Percentiles rank a stretch among this genome's conserved stretches.
These are phyloP conservation scores for Ceratotherium simum DNA, from an alignment of 2,113 vertebrate genomes.

Conservation along the genomic window DNA sequence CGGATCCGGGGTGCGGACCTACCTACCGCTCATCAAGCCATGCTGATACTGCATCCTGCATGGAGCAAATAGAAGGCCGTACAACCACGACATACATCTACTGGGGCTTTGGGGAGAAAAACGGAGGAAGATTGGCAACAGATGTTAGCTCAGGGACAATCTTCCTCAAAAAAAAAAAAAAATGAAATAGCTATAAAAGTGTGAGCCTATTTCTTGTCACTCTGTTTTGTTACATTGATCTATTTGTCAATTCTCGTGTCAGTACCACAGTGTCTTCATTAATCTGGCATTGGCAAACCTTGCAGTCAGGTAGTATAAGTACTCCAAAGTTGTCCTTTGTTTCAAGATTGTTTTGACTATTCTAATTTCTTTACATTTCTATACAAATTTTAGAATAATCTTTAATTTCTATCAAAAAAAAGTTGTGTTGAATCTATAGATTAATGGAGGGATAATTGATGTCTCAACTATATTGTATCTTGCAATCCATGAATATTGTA, in stretches of 20 bases:
- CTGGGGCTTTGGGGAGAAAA: too few species aligned
- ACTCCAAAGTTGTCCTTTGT: neutral
- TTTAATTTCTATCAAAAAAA: neutral
- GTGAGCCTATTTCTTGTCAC: neutral
- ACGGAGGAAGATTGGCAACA: too few species aligned
- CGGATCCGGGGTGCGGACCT: too few species aligned
- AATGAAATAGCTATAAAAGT: neutral
- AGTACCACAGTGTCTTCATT: neutral
- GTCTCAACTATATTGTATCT: neutral
- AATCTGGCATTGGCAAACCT: neutral
- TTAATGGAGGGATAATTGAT: neutral
- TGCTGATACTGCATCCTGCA: too few species aligned
- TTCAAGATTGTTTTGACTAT: neutral
- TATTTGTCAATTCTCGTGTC: neutral
- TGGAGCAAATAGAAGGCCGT: too few species aligned
- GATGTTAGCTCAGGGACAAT: too few species aligned
- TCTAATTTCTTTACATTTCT: neutral
- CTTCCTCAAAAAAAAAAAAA: neutral
- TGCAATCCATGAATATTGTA: neutral
- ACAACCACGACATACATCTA: too few species aligned
- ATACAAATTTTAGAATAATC: neutral
- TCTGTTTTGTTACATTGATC: neutral
- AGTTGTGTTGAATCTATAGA: neutral
- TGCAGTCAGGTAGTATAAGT: neutral
- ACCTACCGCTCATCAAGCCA: too few species aligned